Evolutionary conservation across 2,888 invertebrate genomes (phyloP).

Genomic region (Lasioglossum calceatum): DNA sequence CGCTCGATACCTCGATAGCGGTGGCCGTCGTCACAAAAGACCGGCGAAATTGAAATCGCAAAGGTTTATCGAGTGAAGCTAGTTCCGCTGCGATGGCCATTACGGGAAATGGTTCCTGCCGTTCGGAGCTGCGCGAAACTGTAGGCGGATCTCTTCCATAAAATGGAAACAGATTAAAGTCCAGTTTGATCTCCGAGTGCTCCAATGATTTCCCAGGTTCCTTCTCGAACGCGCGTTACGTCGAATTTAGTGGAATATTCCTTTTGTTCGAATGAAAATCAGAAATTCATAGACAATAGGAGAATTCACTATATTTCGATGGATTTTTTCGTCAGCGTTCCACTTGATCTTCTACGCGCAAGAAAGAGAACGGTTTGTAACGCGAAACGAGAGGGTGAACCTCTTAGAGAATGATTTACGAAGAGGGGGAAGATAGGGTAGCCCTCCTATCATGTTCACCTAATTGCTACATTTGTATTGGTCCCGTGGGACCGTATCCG

Average conservation of each 20-base stretch:
- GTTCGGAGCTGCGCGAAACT: background rate
- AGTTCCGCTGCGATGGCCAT: background rate
- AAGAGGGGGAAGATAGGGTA: background rate
- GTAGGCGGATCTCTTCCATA: background rate
- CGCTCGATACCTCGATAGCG: background rate
- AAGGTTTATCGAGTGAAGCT: conserved; percentile 7
- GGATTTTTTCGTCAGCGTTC: background rate
- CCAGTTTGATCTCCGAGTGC: background rate
- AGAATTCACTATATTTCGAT: background rate
- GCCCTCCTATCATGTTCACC: background rate
- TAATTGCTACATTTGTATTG: background rate
- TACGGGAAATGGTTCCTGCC: conserved; percentile 9
- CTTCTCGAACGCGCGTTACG: background rate
- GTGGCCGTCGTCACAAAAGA: background rate
- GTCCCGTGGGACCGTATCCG: background rate
- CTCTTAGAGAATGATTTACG: background rate
- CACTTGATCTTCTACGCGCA: background rate
- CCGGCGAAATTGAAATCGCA: conserved; percentile 19
- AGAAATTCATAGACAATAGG: background rate
- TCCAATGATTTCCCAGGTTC: background rate
- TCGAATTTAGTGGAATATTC: background rate
- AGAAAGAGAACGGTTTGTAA: background rate
- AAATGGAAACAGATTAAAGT: conserved; percentile 1
- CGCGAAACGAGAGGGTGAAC: background rate
- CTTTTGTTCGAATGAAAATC: background rate